A percentile compares a stretch with the other conserved stretches of the same genome.
phyloP scores from a whole-genome alignment of 2,113 vertebrate genomes.

The Grantiella picta region DNA sequence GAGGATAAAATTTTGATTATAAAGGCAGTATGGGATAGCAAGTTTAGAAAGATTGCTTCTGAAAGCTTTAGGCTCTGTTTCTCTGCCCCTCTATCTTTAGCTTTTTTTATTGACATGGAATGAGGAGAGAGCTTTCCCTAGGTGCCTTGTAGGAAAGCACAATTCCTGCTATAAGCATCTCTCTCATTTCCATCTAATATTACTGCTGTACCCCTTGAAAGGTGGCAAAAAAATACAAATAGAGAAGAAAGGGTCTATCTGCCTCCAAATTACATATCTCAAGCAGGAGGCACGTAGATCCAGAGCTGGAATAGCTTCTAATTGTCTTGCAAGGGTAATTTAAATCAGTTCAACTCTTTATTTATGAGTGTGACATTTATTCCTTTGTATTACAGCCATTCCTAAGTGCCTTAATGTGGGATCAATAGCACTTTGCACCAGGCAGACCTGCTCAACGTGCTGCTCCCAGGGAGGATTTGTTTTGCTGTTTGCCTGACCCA shows the following conservation, averaged over 20 bases:
- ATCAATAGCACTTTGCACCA: constrained; percentile 32
- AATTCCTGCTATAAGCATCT: neutral
- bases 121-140: neutral
- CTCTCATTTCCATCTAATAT: neutral
- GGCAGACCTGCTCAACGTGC: neutral
- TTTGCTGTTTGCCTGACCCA: neutral
- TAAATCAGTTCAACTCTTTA: constrained; percentile 10
- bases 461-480: neutral
- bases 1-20: constrained; percentile 24
- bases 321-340: constrained; percentile 27
- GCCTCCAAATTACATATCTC: neutral
- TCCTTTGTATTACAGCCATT: constrained; percentile 22
- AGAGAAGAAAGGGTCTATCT: neutral
- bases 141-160: neutral
- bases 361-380: constrained; percentile 40
- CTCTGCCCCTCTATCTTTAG: neutral
- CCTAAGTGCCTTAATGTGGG: neutral
- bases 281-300: neutral
- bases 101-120: neutral
- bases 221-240: neutral
- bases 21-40: neutral
- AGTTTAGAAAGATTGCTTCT: constrained; percentile 10
- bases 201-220: neutral
- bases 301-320: neutral
- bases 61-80: constrained; percentile 1